Evolutionary conservation across 2,113 vertebrate genomes (phyloP).

Genomic region (Sturnira hondurensis): DNA sequence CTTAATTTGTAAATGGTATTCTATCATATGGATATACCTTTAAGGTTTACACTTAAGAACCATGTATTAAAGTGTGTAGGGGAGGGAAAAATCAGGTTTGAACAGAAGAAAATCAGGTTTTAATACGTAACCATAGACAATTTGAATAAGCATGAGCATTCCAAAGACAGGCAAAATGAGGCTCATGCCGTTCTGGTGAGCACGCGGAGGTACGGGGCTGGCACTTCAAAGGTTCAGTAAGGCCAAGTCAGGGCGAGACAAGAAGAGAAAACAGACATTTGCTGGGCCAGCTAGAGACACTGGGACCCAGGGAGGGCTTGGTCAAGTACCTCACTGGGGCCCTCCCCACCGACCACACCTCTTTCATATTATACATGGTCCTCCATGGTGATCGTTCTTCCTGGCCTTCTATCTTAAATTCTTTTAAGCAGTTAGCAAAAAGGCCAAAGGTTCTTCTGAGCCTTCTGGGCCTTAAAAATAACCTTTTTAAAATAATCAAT

Average conservation of each 20-base stretch:
- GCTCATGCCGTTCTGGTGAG: not conserved
- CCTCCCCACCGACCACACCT: not conserved
- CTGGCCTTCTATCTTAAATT: not conserved
- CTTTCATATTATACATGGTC: too few species aligned
- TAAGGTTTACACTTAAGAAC: not conserved
- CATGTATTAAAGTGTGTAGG: not conserved
- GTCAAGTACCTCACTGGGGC: not conserved
- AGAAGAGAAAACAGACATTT: too few species aligned
- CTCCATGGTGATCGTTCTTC: rapidly evolving
- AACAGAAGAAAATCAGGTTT: not conserved
- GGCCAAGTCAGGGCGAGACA: too few species aligned
- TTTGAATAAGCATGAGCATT: not conserved
- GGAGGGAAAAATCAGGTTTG: too few species aligned
- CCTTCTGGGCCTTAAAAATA: not conserved
- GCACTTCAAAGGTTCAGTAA: not conserved
- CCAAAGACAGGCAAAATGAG: too few species aligned
- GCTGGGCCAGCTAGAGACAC: not conserved
- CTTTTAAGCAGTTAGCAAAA: not conserved
- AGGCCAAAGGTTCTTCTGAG: not conserved
- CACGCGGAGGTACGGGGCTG: not conserved
- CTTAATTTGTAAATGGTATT: not conserved
- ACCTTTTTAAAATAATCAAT: not conserved
- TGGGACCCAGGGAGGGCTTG: not conserved
- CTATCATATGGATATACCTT: not conserved
- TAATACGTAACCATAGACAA: not conserved